Base-by-base conservation (phyloP, 2,888 invertebrate genomes). In the Ashinkailepas kermadecensis region DNA sequence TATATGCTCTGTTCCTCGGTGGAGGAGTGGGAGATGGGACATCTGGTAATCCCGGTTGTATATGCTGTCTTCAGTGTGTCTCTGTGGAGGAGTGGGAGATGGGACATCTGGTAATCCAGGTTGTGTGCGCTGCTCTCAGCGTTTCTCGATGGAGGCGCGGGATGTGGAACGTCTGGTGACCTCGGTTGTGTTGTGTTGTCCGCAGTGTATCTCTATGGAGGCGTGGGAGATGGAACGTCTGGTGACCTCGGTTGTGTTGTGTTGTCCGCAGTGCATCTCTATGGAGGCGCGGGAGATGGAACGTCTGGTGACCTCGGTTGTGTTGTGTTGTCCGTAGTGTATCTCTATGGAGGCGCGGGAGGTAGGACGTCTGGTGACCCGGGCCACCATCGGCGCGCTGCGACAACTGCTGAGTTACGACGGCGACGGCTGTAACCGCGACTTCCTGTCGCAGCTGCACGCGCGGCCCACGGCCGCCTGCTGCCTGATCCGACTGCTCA, bases 401-500 rank as follows among this genome's bases (percentile, higher is more conserved):
- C 70, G 64, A 74, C 79, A 79, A 56, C 57, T 67, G 79, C 65
- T 81, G 21, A 23, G 54, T 4, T 62, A 39, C 21, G 74, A 79
- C n/a, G 74, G 78, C 59, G 74, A 78, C 59, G 81, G 78, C 12
- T 4, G 39, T 39, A 4, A 39, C 39, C 39, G 64, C 82, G 39
- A 39, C 39, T 79, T 84, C 56, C 57, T 84, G 15, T n/a, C 65
- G 1, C 79, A 81, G 54, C 65, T 84, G 82, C 80, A 82, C 21
- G 56, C 79, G 18, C 83, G 82, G 56, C 74, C 82, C 13, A 65
- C 82, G 57, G 82, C 81, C 21, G 81, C 82, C 10, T 88, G 88
- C 82, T 88, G 87, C 0, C 83, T 88, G 9, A 87, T 88, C 86
- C 86, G 88, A 11, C 85, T 88, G 7, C 67, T 87, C 87, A 84